These are phyloP conservation scores for Oasisia sp. DNA, from an alignment of 2,888 invertebrate genomes.

Conservation along the genomic window DNA sequence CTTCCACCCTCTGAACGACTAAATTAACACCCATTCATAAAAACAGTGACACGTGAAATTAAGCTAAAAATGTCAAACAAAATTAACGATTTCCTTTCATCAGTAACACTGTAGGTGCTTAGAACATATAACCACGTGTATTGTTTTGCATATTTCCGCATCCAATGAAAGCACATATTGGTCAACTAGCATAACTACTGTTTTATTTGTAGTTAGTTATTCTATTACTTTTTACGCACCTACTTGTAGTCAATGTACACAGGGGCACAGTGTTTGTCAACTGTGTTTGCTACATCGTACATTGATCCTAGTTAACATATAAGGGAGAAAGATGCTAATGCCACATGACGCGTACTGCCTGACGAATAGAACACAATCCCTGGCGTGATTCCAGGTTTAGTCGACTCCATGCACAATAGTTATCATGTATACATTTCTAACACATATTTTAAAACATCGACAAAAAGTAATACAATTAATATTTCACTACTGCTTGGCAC, in stretches of 20 bases:
- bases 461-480: not conserved
- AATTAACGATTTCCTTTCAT: not conserved
- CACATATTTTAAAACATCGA: not conserved
- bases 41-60: not conserved
- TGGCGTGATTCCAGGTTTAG: not conserved
- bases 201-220: not conserved
- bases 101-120: not conserved
- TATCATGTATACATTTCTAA: not conserved
- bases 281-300: too few species aligned
- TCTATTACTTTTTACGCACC: not conserved
- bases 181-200: too few species aligned
- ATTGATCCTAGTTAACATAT: not conserved
- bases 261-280: not conserved
- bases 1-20: not conserved
- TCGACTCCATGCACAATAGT: not conserved
- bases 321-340: not conserved
- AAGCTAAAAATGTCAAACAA: not conserved
- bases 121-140: too few species aligned
- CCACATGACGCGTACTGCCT: not conserved
- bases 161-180: too few species aligned
- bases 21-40: not conserved
- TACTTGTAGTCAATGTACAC: not conserved
- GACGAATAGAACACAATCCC: not conserved
- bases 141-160: too few species aligned
- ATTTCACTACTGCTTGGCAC: not conserved